Conservation (phyloP, 2,113 vertebrate species). For the Stictonetta naevosa region DNA sequence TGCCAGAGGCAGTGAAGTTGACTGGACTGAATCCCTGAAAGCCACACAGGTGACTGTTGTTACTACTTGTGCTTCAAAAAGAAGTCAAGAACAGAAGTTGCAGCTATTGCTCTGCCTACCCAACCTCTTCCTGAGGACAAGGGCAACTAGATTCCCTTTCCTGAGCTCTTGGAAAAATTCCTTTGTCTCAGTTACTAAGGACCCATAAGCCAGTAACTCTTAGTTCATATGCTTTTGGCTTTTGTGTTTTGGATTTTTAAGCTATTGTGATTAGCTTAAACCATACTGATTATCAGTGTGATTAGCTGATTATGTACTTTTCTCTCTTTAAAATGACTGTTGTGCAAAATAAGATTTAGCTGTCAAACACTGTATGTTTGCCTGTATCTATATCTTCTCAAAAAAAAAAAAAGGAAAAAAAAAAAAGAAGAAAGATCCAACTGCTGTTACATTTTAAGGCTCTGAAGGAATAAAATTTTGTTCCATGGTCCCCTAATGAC, state of each 20-base stretch:
- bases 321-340: neutral
- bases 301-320: neutral
- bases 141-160: neutral
- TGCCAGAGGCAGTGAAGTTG: neutral
- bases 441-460: neutral
- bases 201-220: neutral
- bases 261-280: neutral
- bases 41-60: neutral
- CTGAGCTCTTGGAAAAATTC: neutral
- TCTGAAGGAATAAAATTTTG: neutral
- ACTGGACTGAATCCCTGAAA: neutral
- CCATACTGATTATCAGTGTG: too few relatives aligned
- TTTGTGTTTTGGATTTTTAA: neutral
- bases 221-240: fast-evolving
- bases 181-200: neutral
- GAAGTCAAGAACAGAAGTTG: neutral
- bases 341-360: neutral
- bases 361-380: neutral
- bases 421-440: neutral
- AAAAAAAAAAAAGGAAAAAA: too few relatives aligned
- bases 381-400: neutral
- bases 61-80: neutral
- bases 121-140: neutral
- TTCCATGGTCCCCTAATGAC: neutral
- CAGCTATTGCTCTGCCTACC: neutral